phyloP scores from a whole-genome alignment of 2,113 vertebrate genomes.

The Passer montanus region DNA sequence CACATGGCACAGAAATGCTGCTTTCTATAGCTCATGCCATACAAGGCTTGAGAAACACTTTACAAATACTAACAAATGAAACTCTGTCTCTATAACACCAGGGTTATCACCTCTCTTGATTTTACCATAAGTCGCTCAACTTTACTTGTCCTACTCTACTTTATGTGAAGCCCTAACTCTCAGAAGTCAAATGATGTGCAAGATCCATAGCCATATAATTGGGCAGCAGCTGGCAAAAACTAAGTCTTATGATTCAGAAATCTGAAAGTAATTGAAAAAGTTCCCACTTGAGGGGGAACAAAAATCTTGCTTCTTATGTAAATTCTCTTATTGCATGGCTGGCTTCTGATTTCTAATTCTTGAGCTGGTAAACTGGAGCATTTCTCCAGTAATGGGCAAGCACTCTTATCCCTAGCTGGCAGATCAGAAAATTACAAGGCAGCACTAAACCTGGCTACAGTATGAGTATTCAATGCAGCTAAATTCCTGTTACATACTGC shows the following conservation, averaged over 20 bases:
- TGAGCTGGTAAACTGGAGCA: conserved; percentile 18
- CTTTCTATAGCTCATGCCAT: background rate
- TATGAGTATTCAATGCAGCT: background rate
- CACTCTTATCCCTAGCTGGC: conserved; percentile 1
- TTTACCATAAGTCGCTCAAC: background rate
- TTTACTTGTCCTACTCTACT: background rate
- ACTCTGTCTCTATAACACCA: background rate
- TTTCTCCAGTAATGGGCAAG: background rate
- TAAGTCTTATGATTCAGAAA: background rate
- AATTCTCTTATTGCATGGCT: background rate
- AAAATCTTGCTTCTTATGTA: background rate
- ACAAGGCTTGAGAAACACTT: background rate
- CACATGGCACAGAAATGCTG: background rate
- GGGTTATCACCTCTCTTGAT: background rate
- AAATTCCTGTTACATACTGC: background rate
- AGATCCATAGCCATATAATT: background rate
- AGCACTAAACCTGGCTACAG: background rate
- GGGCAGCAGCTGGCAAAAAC: background rate
- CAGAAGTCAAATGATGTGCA: background rate
- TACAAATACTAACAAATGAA: background rate
- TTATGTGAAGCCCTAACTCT: background rate
- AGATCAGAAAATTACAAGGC: conserved; percentile 29
- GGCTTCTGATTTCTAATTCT: conserved; percentile 21
- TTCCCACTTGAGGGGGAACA: background rate
- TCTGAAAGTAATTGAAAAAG: conserved; percentile 4